These are phyloP conservation scores for Drosophila asahinai DNA, from an alignment of 1,140 invertebrate species.

Conservation along the genomic window DNA sequence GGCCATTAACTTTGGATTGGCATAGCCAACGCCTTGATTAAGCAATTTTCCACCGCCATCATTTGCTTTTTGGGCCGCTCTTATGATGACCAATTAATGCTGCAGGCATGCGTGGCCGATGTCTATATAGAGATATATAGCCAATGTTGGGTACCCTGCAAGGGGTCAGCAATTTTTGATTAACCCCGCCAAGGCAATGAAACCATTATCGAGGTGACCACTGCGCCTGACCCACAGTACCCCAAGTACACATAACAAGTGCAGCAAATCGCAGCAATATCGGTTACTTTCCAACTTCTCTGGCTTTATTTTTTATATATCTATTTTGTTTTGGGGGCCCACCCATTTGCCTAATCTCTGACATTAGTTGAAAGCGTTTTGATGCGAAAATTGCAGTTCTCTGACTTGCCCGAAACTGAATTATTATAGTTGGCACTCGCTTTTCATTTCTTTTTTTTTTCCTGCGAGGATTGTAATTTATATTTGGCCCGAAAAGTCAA, in stretches of 20 bases:
- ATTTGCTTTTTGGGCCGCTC: slow-evolving; percentile 39
- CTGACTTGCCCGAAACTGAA: slow-evolving; percentile 49
- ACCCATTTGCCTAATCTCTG: slow-evolving; percentile 73
- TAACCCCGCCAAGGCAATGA: slow-evolving; percentile 69
- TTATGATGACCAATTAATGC: slow-evolving; percentile 78
- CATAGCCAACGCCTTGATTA: slow-evolving; percentile 75
- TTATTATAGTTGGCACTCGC: slow-evolving; percentile 77
- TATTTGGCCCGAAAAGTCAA: slow-evolving; percentile 77
- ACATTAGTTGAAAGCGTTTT: slow-evolving; percentile 68
- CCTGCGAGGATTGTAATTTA: slow-evolving; percentile 63
- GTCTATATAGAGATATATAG: slow-evolving; percentile 30
- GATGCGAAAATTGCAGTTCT: slow-evolving; percentile 71
- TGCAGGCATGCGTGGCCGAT: slow-evolving; percentile 68
- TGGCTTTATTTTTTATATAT: slow-evolving; percentile 8
- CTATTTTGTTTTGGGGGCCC: slow-evolving; percentile 54
- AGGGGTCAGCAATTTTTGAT: slow-evolving; percentile 78
- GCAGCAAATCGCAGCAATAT: slow-evolving; percentile 27
- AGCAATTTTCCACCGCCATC: slow-evolving; percentile 59
- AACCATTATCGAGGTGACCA: slow-evolving; percentile 67
- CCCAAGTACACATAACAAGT: slow-evolving; percentile 36
- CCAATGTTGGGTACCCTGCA: background rate
- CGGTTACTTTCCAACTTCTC: slow-evolving; percentile 50
- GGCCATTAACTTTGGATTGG: slow-evolving; percentile 70
- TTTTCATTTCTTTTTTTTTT: slow-evolving; percentile 18
- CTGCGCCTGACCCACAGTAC: slow-evolving; percentile 22